Evolutionary conservation across 1,140 invertebrate genomes (phyloP), one percentile per base, ranked within the genome.

Genomic region (Aphis gossypii): DNA sequence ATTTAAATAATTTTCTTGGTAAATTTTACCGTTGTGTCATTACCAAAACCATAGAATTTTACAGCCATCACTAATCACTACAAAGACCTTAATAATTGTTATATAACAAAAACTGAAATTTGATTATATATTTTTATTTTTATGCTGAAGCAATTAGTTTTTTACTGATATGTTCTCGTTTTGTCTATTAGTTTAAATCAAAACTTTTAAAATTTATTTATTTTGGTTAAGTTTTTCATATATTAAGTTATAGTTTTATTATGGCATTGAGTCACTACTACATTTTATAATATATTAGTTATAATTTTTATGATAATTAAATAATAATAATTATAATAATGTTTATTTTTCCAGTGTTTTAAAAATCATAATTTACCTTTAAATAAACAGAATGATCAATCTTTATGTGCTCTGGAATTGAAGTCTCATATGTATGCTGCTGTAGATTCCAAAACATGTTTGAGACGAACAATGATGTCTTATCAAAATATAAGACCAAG

Each of bases 401-500:
- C 98, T 0, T 95, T 99, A 25, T 99, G 98, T 95, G 97, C 98
- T 68, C 95, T 98, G 8, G 97, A 99, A 95, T 96, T 99, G 94
- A 97, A 97, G 94, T 96, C 97, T 6, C 97, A 98, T 94, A 99
- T 99, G 98, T 97, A 96, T 95, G 98, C 97, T 6, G 97, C 98
- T 14, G 97, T 98, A 1, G 97, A 98, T 95, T 97, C 97, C 23
- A 96, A 97, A 94, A 97, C 98, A 0, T 99, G 99, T 95, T 96
- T 98, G 54, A 96, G 97, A 94, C 94, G 96, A 41, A 96, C 95
- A 54, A n/a, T 46, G n/a, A 54, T 90, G 60, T 51, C 90, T 38
- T 94, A 56, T 84, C 54, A 90, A 94, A 94, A 94, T 60, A 91
- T 94, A 60, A 94, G 90, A 56, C 84, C 94, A 46, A 93, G 92